Evolutionary conservation across 1,140 invertebrate species (phyloP).

Genomic region (Zophobas morio): DNA sequence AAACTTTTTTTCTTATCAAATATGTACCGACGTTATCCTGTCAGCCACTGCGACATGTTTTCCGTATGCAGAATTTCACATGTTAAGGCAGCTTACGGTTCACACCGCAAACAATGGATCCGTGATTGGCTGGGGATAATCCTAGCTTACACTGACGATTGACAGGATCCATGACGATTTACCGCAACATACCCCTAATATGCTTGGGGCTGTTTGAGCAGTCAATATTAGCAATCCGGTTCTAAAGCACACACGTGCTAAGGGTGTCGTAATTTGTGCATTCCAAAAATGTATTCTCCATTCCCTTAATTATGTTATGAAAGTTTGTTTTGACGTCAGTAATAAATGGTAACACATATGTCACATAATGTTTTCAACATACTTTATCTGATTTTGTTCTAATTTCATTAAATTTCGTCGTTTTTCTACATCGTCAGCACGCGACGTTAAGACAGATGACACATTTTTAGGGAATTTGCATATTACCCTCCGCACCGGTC

Average conservation of each 20-base stretch:
- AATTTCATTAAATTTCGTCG: slow-evolving; percentile 46
- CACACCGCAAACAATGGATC: slow-evolving; percentile 65
- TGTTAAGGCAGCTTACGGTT: slow-evolving; percentile 57
- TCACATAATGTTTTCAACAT: slow-evolving; percentile 45
- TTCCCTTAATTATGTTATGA: slow-evolving; percentile 40
- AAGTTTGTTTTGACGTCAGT: slow-evolving; percentile 43
- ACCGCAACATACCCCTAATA: slow-evolving; percentile 48
- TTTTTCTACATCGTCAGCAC: slow-evolving; percentile 21
- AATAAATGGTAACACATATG: slow-evolving; percentile 43
- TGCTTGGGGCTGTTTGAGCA: slow-evolving; percentile 30
- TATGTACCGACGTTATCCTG: too few relatives aligned
- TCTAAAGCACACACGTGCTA: slow-evolving; percentile 7
- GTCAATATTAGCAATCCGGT: slow-evolving; percentile 17
- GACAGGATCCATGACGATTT: slow-evolving; percentile 61
- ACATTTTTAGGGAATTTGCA: slow-evolving; percentile 38
- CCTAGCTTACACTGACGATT: slow-evolving; percentile 63
- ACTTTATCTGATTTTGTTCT: slow-evolving; percentile 46
- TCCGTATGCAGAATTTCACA: neutral
- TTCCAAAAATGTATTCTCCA: slow-evolving; percentile 21
- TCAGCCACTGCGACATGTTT: too few relatives aligned
- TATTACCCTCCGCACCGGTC: slow-evolving; percentile 33
- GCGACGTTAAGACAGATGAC: slow-evolving; percentile 27
- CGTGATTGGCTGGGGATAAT: slow-evolving; percentile 66
- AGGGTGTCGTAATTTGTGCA: slow-evolving; percentile 2
- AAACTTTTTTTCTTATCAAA: too few relatives aligned